phyloP scores from a whole-genome alignment of 2,888 invertebrate genomes.

The Drosophila conformis region DNA sequence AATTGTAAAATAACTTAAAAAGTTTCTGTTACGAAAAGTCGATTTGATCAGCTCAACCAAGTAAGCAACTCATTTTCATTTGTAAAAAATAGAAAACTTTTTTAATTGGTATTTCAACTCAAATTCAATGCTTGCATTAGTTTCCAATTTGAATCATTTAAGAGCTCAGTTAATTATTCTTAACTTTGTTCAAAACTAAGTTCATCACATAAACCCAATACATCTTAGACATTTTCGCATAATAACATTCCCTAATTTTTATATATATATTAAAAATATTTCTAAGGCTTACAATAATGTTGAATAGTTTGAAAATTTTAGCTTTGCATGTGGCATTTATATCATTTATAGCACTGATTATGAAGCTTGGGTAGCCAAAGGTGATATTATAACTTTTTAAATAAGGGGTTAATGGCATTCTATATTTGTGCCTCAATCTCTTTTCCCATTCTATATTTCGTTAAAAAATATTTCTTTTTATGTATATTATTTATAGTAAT shows the following conservation, averaged over 20 bases:
- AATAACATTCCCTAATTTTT: neutral
- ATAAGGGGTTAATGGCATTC: neutral
- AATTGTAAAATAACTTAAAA: constrained; percentile 10
- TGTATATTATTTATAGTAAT: neutral
- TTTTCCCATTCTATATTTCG: neutral
- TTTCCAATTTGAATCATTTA: neutral
- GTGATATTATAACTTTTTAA: neutral
- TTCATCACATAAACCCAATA: neutral
- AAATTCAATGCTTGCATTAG: neutral
- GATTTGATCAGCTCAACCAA: neutral
- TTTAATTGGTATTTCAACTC: neutral
- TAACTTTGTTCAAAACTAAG: neutral
- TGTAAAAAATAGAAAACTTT: neutral
- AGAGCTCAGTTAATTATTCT: neutral
- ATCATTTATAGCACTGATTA: too few species aligned
- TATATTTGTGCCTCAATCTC: neutral
- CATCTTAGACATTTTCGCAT: neutral
- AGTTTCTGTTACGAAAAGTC: neutral
- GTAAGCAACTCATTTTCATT: neutral
- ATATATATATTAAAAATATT: neutral
- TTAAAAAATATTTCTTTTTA: neutral
- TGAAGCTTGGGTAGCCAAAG: neutral
- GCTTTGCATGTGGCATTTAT: neutral
- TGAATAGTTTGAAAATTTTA: neutral
- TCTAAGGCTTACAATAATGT: neutral